Base-by-base conservation (phyloP, 2,888 invertebrate species). In the Piscicola geometra region DNA sequence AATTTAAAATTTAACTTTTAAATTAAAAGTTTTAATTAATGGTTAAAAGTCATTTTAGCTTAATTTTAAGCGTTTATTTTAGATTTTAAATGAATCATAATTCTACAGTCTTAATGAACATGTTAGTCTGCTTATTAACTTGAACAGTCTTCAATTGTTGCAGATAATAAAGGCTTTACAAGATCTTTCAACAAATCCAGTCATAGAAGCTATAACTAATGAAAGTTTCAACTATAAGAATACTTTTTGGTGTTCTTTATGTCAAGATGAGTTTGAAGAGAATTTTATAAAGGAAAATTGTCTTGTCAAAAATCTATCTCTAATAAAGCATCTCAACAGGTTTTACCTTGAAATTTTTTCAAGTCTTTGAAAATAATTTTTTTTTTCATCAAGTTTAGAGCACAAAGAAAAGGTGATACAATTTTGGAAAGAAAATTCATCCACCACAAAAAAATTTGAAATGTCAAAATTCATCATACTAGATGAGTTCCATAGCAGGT, bases 171-270 rank as follows among this genome's bases (percentile, higher is more conserved):
- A 52, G 28, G 33, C 33, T 15, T 25, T 52, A 52, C 30, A 71
- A 41, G 71, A 50, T 28, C n/a, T 71, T 33, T 28, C 15, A 18
- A 32, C 15, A 28, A 71, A 21, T 9, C 71, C 71, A 0, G 0
- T n/a, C n/a, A 52, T 71, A 9, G 18, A 28, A 32, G 21, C 50
- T 32, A n/a, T 18, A n/a, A 50, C 30, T 1, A 28, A 21, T 9
- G 18, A 30, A 12, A 71, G 52, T 71, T 3, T 50, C 3, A 30
- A 28, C 28, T 9, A 35, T n/a, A 15, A 64, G 1, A 56, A 15
- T 15, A 60, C 18, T 1, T 73, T 73, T 41, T 73, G 73, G 73
- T 73, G 73, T 36, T 1, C 9, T 5, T 30, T 60, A 3, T 73
- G 73, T 30, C 18, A 33, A 33, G 1, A 64, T 15, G 73, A 73